Percentiles rank a stretch among this genome's conserved stretches.
phyloP scores from a whole-genome alignment of 1,140 invertebrate species.

The Pissodes strobi region DNA sequence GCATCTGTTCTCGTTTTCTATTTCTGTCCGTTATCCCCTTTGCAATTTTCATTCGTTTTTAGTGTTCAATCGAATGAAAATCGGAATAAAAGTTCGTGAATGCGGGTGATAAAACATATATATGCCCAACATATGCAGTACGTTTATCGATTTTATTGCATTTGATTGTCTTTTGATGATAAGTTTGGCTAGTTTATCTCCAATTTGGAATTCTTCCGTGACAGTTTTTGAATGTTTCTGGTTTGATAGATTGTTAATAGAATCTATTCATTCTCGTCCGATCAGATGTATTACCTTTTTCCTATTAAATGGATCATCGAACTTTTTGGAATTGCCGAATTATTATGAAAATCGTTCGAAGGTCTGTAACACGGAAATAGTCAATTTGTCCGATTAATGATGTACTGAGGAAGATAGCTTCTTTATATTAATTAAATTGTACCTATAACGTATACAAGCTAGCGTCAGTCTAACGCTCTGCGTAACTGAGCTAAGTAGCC shows the following conservation, averaged over 20 bases:
- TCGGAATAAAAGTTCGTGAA: conserved; percentile 43
- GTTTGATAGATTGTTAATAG: conserved; percentile 8
- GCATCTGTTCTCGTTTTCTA: conserved; percentile 1
- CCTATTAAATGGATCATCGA: too few species aligned
- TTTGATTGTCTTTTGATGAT: conserved; percentile 14
- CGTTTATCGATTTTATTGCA: conserved; percentile 19
- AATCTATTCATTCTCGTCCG: neutral
- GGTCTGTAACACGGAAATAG: too few species aligned
- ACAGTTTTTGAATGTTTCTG: conserved; percentile 14
- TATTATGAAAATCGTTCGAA: too few species aligned
- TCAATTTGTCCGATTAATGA: too few species aligned
- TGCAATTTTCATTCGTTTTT: conserved; percentile 44
- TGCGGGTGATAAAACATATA: conserved; percentile 44
- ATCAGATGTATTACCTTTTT: neutral
- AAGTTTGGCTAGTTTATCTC: conserved; percentile 9
- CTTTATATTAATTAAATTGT: too few species aligned
- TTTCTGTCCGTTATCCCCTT: conserved; percentile 22
- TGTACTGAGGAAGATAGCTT: too few species aligned
- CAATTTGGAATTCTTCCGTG: neutral
- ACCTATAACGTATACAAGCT: too few species aligned
- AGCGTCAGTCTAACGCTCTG: too few species aligned
- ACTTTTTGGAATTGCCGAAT: too few species aligned
- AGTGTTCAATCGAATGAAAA: conserved; percentile 46
- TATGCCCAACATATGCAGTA: conserved; percentile 3
- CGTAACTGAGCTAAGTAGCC: too few species aligned